Conservation (phyloP, 2,888 invertebrate genomes). For the Lithophane ornitopus region DNA sequence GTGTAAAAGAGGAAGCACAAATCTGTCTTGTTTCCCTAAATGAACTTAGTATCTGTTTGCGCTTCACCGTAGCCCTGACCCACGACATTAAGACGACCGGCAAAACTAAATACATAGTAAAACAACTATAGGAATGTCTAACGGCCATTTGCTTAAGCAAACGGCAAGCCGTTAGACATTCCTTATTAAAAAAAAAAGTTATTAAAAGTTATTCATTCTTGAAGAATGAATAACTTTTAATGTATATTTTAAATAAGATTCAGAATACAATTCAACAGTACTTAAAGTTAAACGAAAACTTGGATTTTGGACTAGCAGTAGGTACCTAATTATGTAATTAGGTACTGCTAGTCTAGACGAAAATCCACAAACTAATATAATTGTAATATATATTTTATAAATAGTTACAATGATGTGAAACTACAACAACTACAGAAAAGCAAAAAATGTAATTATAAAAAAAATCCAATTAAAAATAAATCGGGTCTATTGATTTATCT, state of each 20-base stretch:
- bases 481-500: neutral
- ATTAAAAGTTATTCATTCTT: too few relatives aligned
- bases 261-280: neutral
- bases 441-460: neutral
- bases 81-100: constrained; percentile 5
- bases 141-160: neutral
- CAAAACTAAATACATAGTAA: constrained; percentile 24
- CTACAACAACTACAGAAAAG: neutral
- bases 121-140: constrained; percentile 26
- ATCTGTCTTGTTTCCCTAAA: constrained; percentile 29
- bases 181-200: too few relatives aligned
- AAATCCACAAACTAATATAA: neutral
- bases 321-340: neutral
- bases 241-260: constrained; percentile 2
- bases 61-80: constrained; percentile 9
- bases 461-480: neutral
- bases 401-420: neutral
- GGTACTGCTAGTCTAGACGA: neutral
- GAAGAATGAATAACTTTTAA: too few relatives aligned
- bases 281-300: neutral
- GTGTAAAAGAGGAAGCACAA: neutral
- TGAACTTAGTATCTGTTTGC: constrained; percentile 24
- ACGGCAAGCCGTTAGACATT: too few relatives aligned
- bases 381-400: too few relatives aligned
- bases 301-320: neutral